These are phyloP conservation scores for Motacilla alba DNA, from an alignment of 2,113 vertebrate species.

Conservation along the genomic window DNA sequence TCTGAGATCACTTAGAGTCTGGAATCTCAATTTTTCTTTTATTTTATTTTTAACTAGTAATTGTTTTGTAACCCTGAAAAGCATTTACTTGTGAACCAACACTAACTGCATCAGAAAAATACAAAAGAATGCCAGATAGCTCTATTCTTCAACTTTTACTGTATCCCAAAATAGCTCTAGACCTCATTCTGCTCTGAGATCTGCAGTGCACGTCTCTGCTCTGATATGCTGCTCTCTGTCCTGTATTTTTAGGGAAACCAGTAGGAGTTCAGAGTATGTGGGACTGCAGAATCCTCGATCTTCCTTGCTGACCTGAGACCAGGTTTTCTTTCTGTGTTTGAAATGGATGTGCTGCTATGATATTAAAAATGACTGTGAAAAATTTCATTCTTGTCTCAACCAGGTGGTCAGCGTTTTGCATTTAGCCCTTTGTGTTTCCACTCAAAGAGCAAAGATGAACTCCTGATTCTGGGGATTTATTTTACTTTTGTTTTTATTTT, in stretches of 20 bases:
- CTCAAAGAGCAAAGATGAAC: not conserved
- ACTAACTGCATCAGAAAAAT: not conserved
- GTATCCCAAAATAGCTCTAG: slow-evolving; percentile 22
- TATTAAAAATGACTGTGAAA: not conserved
- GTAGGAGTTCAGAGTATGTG: not conserved
- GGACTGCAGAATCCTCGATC: not conserved
- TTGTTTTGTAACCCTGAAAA: not conserved
- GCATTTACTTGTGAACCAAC: not conserved
- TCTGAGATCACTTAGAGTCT: not conserved
- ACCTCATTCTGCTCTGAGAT: slow-evolving; percentile 35
- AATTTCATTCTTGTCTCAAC: not conserved
- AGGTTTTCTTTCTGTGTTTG: not conserved
- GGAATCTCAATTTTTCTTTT: not conserved
- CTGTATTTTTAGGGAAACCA: slow-evolving; percentile 35
- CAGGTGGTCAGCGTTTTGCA: not conserved
- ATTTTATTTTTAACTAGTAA: not conserved
- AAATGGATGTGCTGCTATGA: not conserved
- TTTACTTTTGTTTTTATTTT: not conserved
- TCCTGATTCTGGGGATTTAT: not conserved
- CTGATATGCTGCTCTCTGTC: not conserved
- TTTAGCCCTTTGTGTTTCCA: not conserved
- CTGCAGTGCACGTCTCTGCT: slow-evolving; percentile 2
- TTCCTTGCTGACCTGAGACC: not conserved
- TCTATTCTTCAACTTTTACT: not conserved
- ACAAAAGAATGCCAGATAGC: not conserved